These are phyloP conservation scores for Morone saxatilis DNA, from an alignment of 2,113 vertebrate genomes.

Conservation along the genomic window DNA sequence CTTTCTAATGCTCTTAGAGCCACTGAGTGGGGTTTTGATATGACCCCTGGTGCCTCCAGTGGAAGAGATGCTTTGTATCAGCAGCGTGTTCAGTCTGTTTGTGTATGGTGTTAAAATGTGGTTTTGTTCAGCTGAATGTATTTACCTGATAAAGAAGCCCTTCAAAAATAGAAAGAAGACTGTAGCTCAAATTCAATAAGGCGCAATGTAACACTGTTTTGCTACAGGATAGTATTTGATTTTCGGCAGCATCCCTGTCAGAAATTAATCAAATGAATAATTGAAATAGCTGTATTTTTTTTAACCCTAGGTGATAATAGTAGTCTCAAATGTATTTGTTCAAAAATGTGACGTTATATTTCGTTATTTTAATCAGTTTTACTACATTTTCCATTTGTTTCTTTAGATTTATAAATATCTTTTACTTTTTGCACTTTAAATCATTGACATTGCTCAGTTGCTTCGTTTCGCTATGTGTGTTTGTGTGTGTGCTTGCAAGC, in stretches of 20 bases:
- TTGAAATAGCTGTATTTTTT: neutral
- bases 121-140: conserved; percentile 44
- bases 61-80: conserved; percentile 62
- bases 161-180: conserved; percentile 14
- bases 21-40: conserved; percentile 22
- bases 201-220: neutral
- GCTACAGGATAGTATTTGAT: conserved; percentile 1
- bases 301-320: neutral
- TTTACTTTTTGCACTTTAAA: conserved; percentile 4
- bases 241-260: conserved; percentile 9
- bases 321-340: neutral
- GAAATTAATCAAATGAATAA: conserved; percentile 19
- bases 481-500: conserved; percentile 2
- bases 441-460: conserved; percentile 9
- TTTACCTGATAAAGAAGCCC: conserved; percentile 22
- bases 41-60: conserved; percentile 47
- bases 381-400: neutral
- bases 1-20: conserved; percentile 72
- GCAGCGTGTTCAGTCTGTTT: conserved; percentile 33
- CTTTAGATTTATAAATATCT: conserved; percentile 3
- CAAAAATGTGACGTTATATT: neutral
- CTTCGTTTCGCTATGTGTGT: conserved; percentile 1
- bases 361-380: neutral
- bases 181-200: neutral
- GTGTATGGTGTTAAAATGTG: conserved; percentile 50